Base-by-base conservation (phyloP, 2,888 invertebrate genomes). In the Dexiosoma caninum region DNA sequence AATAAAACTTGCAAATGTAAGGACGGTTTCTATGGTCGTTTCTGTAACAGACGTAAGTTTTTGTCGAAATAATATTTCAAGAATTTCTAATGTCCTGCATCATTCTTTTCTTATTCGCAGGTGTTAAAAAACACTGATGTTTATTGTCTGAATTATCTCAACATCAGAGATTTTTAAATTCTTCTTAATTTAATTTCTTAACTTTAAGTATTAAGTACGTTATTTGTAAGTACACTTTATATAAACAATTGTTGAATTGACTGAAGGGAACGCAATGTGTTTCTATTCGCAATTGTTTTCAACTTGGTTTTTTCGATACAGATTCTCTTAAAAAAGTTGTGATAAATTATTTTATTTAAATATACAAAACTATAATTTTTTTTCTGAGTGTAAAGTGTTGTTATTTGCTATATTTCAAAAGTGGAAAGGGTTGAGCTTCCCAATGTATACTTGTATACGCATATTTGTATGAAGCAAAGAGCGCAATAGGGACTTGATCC, bases 11-110 rank as follows among this genome's bases (percentile, higher is more conserved):
- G 96, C 88, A 92, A 93, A 84, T 97, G 96, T 90, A 93, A 95
- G 85, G 92, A 93, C n/a, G 96, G 96, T 79, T 96, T 95, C 94
- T 93, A 94, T 85, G 96, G 96, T 14, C 92, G 94, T 85, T 92
- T 94, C 87, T 96, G 96, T 90, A 95, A 95, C 89, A 94, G 94
- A 86, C 94, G 95, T 91, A 92, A 93, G 88, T 86, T 23, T 0
- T 21, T n/a, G 3, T 16, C 32, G 16, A 35, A 64, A 35, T 30
- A n/a, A 12, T 1, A 23, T 21, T 16, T 6, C 0, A 12, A 35
- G 7, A 1, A 5, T 44, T 19, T 44, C 10, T 14, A 57, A 7
- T 30, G 42, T 16, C 51, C 46, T 32, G 32, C 64, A n/a, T n/a
- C n/a, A n/a, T 44, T 75, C 30, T 46, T 12, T 82, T 76, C 3